Conservation (phyloP, 2,113 vertebrate genomes). For the Sciurus niger region DNA sequence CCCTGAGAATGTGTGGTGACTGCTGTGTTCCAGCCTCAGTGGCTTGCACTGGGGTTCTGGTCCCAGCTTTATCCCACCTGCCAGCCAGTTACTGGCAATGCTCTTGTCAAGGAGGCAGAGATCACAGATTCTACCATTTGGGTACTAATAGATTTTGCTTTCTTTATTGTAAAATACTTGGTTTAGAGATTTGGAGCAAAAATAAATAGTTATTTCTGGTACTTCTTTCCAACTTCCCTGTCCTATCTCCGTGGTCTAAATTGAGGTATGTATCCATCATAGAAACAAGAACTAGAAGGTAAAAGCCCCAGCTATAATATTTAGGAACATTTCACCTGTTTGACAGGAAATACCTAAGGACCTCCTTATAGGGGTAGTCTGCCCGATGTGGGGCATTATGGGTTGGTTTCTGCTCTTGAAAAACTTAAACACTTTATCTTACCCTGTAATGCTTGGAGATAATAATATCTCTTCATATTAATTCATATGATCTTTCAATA, state of each 20-base stretch:
- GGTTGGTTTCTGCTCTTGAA: neutral
- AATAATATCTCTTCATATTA: neutral
- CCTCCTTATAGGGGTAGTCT: neutral
- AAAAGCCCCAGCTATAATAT: neutral
- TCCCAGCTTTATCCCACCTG: neutral
- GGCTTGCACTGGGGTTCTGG: rapidly evolving
- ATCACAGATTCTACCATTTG: no score
- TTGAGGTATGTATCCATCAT: neutral
- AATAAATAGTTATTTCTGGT: neutral
- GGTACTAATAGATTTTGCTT: neutral
- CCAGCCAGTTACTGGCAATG: rapidly evolving
- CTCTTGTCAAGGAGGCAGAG: neutral
- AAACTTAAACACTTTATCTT: neutral
- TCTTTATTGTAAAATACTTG: neutral
- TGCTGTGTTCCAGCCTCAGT: neutral
- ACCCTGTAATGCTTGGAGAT: neutral
- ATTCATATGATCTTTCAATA: neutral
- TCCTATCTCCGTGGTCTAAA: neutral
- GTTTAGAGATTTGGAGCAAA: neutral
- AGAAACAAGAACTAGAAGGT: neutral
- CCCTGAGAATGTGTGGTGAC: neutral
- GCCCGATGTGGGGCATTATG: neutral
- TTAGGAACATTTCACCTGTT: neutral
- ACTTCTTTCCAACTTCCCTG: neutral
- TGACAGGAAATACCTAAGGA: neutral